phyloP scores from a whole-genome alignment of 2,888 invertebrate genomes.

The Tipula helvola region DNA sequence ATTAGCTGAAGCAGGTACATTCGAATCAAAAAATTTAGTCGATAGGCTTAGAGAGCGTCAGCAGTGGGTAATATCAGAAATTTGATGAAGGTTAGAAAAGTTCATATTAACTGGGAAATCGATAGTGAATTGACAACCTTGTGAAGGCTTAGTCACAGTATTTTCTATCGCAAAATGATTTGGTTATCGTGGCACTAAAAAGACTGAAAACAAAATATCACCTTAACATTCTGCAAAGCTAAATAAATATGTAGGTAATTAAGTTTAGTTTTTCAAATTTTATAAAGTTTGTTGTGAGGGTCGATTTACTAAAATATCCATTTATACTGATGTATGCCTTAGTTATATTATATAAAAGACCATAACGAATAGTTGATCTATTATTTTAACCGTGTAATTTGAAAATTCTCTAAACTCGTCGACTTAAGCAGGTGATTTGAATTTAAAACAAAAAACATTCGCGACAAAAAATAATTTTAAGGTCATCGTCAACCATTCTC shows the following conservation, averaged over 20 bases:
- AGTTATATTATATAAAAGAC: neutral
- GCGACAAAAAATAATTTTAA: neutral
- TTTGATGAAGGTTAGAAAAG: too few relatives aligned
- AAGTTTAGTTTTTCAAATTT: neutral
- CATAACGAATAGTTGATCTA: neutral
- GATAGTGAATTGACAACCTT: neutral
- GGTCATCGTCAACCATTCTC: neutral
- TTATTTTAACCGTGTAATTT: neutral
- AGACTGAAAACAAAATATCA: too few relatives aligned
- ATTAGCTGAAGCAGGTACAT: too few relatives aligned
- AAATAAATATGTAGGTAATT: too few relatives aligned
- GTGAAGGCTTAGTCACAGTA: neutral
- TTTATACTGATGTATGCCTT: too few relatives aligned
- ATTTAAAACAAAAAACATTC: neutral
- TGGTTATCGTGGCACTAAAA: too few relatives aligned
- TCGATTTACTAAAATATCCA: neutral
- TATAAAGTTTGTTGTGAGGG: neutral
- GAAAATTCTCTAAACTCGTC: neutral
- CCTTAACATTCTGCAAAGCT: too few relatives aligned
- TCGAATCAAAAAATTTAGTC: too few relatives aligned
- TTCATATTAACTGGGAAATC: too few relatives aligned
- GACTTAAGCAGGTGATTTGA: neutral
- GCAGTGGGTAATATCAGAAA: too few relatives aligned
- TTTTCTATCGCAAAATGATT: too few relatives aligned
- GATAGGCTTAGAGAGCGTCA: too few relatives aligned